Percentiles rank a stretch among this genome's conserved stretches.
Conservation (phyloP, 2,113 vertebrate species). For the Diphyllodes magnificus region DNA sequence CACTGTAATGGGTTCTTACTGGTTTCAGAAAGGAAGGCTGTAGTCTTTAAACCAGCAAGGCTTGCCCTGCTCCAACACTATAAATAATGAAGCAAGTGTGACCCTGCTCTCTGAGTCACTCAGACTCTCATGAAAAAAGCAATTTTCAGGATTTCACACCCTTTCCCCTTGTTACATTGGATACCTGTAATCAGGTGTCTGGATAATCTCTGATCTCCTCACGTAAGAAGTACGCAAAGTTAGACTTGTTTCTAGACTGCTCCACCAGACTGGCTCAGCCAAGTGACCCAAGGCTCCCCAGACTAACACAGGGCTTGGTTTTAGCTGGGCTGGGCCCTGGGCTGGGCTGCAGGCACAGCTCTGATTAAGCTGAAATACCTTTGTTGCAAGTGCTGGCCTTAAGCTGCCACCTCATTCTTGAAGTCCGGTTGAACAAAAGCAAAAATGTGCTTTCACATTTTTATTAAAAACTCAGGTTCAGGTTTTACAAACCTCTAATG, state of each 20-base stretch:
- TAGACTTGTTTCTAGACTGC: not conserved
- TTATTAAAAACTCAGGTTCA: not conserved
- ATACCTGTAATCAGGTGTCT: not conserved
- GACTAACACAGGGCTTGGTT: not conserved
- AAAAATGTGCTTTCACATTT: not conserved
- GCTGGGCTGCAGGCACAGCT: not conserved
- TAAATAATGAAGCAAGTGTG: not conserved
- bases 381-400: not conserved
- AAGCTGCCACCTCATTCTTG: not conserved
- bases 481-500: not conserved
- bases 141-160: not conserved
- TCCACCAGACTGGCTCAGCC: not conserved
- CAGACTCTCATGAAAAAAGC: not conserved
- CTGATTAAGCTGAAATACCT: not conserved
- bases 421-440: not conserved
- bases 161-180: not conserved
- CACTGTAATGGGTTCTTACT: accelerated
- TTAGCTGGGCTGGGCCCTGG: not conserved
- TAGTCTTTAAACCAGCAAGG: not conserved
- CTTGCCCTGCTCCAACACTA: not conserved
- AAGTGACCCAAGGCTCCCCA: not conserved
- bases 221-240: not conserved
- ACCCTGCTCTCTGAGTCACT: not conserved
- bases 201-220: not conserved
- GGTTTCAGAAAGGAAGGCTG: not conserved